Conservation (phyloP, 2,797 vertebrate genomes). For the Silurus aristotelis region DNA sequence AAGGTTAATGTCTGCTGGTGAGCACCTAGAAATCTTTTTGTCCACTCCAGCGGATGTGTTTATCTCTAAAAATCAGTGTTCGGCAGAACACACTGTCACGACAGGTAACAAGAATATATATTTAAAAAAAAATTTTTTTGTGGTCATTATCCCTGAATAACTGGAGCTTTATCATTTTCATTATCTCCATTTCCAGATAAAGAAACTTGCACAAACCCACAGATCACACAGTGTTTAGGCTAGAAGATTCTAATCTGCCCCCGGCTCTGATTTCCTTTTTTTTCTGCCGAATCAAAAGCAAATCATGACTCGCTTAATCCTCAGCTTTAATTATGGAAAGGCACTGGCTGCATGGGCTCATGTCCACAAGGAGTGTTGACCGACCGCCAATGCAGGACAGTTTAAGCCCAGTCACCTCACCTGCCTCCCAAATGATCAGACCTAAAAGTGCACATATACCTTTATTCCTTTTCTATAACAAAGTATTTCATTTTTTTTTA, state of each 20-base stretch:
- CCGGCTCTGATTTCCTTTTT: background rate
- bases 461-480: slow-evolving; percentile 11
- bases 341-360: slow-evolving; percentile 50
- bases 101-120: background rate
- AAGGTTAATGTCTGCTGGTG: slow-evolving; percentile 34
- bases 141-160: slow-evolving; percentile 28
- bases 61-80: background rate
- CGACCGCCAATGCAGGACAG: slow-evolving; percentile 39
- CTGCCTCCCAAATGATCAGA: slow-evolving; percentile 33
- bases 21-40: slow-evolving; percentile 9
- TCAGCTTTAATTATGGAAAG: slow-evolving; percentile 66
- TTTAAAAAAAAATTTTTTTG: background rate
- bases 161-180: slow-evolving; percentile 56
- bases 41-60: background rate
- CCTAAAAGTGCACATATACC: slow-evolving; percentile 50
- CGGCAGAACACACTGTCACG: background rate
- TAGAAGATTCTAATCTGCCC: slow-evolving; percentile 52
- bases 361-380: slow-evolving; percentile 32
- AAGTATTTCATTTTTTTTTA: no score
- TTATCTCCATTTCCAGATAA: slow-evolving; percentile 52
- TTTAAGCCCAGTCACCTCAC: slow-evolving; percentile 38
- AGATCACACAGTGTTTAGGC: slow-evolving; percentile 53
- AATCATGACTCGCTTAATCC: slow-evolving; percentile 53
- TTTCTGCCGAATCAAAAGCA: slow-evolving; percentile 64
- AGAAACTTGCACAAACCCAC: slow-evolving; percentile 44